These are phyloP conservation scores for Trichopria drosophilae DNA, from an alignment of 2,888 invertebrate species.

Conservation along the genomic window DNA sequence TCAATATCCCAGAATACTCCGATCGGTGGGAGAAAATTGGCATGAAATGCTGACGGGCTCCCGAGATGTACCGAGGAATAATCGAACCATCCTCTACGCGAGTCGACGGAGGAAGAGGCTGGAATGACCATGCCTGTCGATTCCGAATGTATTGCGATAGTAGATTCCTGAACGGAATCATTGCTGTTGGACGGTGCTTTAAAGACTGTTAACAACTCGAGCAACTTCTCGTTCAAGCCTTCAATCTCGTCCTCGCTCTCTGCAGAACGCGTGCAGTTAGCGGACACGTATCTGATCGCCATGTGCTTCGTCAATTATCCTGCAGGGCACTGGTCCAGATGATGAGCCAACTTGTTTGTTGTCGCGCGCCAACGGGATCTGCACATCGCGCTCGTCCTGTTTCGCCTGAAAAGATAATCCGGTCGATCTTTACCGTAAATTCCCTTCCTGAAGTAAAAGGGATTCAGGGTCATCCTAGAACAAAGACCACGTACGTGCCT, in stretches of 20 bases:
- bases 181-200: constrained; percentile 29
- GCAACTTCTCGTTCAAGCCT: constrained; percentile 47
- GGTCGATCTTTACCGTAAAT: no score
- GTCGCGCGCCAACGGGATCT: no score
- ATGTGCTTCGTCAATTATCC: constrained; percentile 37
- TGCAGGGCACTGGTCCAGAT: no score
- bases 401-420: no score
- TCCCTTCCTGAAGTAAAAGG: no score
- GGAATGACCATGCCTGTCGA: no score
- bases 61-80: constrained; percentile 44
- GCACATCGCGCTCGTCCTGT: no score
- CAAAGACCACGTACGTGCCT: no score
- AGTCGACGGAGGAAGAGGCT: no score
- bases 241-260: constrained; percentile 47
- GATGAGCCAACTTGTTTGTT: no score
- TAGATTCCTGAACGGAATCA: neutral
- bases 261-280: constrained; percentile 36
- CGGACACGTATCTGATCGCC: constrained; percentile 39
- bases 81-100: constrained; percentile 41
- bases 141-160: no score
- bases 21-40: constrained; percentile 66
- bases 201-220: constrained; percentile 43
- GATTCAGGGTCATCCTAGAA: no score
- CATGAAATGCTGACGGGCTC: constrained; percentile 42
- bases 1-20: constrained; percentile 94